A percentile compares a stretch with the other conserved stretches of the same genome.
Evolutionary conservation across 2,113 vertebrate genomes (phyloP).

Genomic region (Anguilla rostrata): DNA sequence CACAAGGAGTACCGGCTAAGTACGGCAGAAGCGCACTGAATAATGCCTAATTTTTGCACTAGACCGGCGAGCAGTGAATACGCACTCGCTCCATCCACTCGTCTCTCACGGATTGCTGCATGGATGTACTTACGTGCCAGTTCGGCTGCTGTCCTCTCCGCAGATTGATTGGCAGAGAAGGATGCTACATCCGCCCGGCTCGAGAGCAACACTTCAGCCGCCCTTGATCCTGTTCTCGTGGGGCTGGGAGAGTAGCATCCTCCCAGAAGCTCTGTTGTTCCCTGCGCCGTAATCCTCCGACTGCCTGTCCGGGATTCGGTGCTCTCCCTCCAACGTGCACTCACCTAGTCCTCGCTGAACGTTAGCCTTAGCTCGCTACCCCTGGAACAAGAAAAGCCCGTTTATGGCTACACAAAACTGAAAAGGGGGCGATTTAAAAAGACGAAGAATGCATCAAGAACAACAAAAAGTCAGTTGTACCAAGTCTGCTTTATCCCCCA

Average conservation of each 20-base stretch:
- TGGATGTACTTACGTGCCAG: conserved; percentile 84
- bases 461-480: conserved; percentile 99
- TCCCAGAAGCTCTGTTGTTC: conserved; percentile 12
- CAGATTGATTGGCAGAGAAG: conserved; percentile 80
- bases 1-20: neutral
- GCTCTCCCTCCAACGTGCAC: conserved; percentile 45
- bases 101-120: conserved; percentile 25
- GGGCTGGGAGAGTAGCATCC: conserved; percentile 36
- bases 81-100: neutral
- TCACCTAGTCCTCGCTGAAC: conserved; percentile 64
- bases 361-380: conserved; percentile 74
- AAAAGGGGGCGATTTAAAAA: conserved; percentile 93
- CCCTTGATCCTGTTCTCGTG: conserved; percentile 28
- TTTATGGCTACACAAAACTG: conserved; percentile 95
- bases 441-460: conserved; percentile 97
- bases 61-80: neutral
- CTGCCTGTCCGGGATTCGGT: conserved; percentile 31
- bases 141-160: conserved; percentile 77
- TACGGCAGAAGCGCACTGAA: neutral
- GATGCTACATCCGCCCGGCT: conserved; percentile 45
- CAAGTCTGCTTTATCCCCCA: conserved; percentile 89
- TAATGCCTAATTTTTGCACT: neutral
- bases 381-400: conserved; percentile 95
- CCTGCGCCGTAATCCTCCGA: conserved; percentile 43
- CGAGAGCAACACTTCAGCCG: conserved; percentile 39